Evolutionary conservation across 2,888 invertebrate genomes (phyloP), one percentile per base, ranked within the genome.

Genomic region (Diabrotica balteata): DNA sequence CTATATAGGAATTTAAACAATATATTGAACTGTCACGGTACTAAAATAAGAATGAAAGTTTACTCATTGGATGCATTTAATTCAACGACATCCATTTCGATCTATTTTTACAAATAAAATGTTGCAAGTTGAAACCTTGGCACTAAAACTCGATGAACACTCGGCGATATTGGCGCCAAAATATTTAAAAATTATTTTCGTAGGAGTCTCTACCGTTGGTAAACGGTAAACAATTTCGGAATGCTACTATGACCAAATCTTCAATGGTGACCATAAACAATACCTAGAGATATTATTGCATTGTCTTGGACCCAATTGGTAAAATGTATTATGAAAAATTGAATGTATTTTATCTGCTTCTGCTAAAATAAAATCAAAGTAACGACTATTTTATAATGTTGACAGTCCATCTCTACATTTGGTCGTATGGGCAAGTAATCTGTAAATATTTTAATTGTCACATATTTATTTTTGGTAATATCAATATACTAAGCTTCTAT

Each of bases 131-230:
- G 44, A 32, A 58, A 17, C 50, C 57, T 63, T 63, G 63, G 63
- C 63, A 63, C 50, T 57, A 44, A 49, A 51, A 10, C 53, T 49
- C 53, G 49, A 7, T 44, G 49, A 57, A 62, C 32, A 43, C 22
- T 55, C 44, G 22, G 45, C 32, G 49, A 55, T 55, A 57, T 63
- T 57, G 63, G 63, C 63, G 63, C 63, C 63, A 63, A 63, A 63
- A 57, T 57, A 63, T 63, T 62, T 57, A 45, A 63, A 63, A 63
- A 57, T 44, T 63, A 63, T 63, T 63, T 63, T 63, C 51, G 63
- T 63, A 57, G 63, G 63, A 63, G 63, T 51, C 50, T 11, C 8
- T 22, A 10, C 55, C 43, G 42, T 42, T n/a, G 52, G 22, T 54
- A 54, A 49, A 7, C 8, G 52, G 8, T 17, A 10, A 51, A 51